Evolutionary conservation across 1,140 invertebrate genomes (phyloP), one percentile per base, ranked within the genome.

Genomic region (Piezodorus guildinii): DNA sequence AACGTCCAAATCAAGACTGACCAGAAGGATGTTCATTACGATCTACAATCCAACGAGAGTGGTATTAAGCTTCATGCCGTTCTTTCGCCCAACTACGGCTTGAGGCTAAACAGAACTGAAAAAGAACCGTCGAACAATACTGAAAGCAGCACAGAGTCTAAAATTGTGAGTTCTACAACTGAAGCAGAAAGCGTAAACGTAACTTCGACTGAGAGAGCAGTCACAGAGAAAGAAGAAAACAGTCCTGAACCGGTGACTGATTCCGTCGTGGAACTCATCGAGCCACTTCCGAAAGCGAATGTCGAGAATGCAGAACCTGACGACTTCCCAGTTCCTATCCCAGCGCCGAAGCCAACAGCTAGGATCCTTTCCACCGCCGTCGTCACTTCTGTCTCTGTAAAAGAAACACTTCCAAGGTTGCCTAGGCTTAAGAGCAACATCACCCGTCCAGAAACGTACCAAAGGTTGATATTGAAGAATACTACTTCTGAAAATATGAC

Each of bases 321-420:
- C 17, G 3, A 6, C 8, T n/a, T 21, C 21, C 46, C 46, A 49
- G 46, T 49, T 49, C 46, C 46, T 19, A 49, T 49, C 5, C 21
- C 21, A 9, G 46, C 46, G 16, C 65, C 65, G 15, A 62, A 25
- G 6, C 65, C 65, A 12, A 66, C 65, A 25, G 66, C 68, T 8
- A 69, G 62, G 62, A 67, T 69, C n/a, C 52, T 69, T n/a, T 69
- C 68, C 25, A 69, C 68, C n/a, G 68, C 68, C 15, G 68, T 69
- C 3, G 68, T 69, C 5, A 68, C 68, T 2, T 69, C 68, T 3
- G 67, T 69, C 6, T 69, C 68, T 3, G 66, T 69, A 8, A 66
- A 69, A 60, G 67, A 69, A 56, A 45, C 67, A 27, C 46, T 49
- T 10, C 60, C 60, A 17, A 49, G 60, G 23, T 16, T 44, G 60